phyloP scores from a whole-genome alignment of 2,113 vertebrate species.

The Heptranchias perlo region DNA sequence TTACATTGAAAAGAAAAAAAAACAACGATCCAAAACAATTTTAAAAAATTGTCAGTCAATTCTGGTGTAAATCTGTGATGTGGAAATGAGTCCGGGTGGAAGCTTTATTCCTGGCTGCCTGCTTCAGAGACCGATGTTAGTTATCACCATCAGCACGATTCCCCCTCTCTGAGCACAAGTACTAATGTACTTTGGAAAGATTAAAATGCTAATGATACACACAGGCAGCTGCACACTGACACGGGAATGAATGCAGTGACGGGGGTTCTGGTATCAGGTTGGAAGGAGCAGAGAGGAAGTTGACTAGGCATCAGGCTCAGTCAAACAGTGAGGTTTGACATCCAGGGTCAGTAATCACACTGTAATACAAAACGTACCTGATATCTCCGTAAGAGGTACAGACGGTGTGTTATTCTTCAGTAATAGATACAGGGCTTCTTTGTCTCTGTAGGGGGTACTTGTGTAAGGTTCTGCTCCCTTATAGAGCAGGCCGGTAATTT shows the following conservation, averaged over 20 bases:
- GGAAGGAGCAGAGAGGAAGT: not conserved
- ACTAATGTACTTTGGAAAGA: slow-evolving; percentile 31
- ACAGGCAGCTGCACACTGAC: slow-evolving; percentile 3
- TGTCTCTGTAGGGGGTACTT: not conserved
- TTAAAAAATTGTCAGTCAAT: not conserved
- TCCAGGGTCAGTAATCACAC: not conserved
- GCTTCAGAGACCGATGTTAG: not conserved
- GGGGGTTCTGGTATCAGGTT: not conserved
- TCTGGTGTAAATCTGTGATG: not conserved
- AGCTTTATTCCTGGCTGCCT: slow-evolving; percentile 1
- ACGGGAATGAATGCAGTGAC: not conserved
- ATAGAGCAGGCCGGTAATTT: no score
- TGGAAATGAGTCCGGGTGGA: not conserved
- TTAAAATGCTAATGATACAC: slow-evolving; percentile 35
- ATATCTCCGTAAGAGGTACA: not conserved
- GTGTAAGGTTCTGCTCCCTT: not conserved
- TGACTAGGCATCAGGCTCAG: not conserved
- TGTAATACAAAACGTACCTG: not conserved
- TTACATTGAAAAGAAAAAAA: not conserved
- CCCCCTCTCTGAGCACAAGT: not conserved
- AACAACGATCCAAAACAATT: not conserved
- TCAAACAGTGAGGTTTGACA: slow-evolving; percentile 1
- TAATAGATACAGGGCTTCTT: not conserved
- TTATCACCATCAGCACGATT: not conserved
- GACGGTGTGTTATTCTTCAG: not conserved